Conservation (phyloP, 2,113 vertebrate species). For the Zapornia atra region DNA sequence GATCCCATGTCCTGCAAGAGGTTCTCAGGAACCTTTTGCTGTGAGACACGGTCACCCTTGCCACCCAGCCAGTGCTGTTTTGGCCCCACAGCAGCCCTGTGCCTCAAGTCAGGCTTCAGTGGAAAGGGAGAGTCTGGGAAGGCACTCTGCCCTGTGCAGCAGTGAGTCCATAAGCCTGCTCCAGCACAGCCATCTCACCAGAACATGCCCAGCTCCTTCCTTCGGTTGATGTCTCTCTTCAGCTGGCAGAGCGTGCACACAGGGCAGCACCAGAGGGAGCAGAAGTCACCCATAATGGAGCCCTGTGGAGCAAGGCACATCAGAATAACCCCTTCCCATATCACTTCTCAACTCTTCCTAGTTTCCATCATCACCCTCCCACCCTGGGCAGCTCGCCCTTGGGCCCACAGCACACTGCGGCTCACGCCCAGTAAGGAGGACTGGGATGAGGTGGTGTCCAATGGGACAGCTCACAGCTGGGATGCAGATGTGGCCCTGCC, state of each 20-base stretch:
- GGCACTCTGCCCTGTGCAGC: not conserved
- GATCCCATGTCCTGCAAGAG: not conserved
- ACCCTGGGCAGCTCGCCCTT: not conserved
- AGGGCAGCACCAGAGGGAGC: fast-evolving
- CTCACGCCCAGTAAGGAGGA: not conserved
- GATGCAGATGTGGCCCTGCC: not conserved
- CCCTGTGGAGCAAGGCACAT: slow-evolving; percentile 26
- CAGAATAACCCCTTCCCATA: fast-evolving
- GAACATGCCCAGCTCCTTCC: slow-evolving; percentile 43
- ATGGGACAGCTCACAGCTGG: not conserved
- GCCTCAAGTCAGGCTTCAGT: not conserved
- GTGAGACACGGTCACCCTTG: not conserved
- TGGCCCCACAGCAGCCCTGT: fast-evolving
- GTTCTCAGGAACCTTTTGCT: not conserved
- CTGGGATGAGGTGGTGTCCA: fast-evolving
- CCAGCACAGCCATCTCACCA: not conserved
- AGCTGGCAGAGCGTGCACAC: slow-evolving; percentile 67
- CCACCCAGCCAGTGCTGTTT: not conserved
- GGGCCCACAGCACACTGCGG: not conserved
- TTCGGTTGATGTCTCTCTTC: slow-evolving; percentile 76
- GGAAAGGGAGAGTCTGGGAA: not conserved
- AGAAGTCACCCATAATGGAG: slow-evolving; percentile 52
- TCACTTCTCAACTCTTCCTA: too few relatives aligned
- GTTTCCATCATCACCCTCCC: fast-evolving
- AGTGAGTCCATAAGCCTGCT: fast-evolving